Base-by-base conservation (phyloP, 1,140 invertebrate genomes). In the Diachasma alloeum region DNA sequence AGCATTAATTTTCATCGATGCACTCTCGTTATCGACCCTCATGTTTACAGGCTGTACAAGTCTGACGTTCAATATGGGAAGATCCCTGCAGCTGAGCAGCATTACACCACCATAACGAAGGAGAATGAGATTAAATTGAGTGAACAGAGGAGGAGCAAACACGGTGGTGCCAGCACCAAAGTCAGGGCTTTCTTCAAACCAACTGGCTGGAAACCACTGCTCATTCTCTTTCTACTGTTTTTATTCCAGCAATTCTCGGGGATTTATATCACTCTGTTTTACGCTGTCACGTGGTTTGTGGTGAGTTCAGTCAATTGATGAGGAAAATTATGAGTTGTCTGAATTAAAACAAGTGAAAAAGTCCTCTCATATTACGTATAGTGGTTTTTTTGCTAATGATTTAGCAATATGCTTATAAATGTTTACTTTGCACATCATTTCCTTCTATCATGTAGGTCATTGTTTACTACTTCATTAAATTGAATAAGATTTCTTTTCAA, bases 201-300 rank as follows among this genome's bases (percentile, higher is more conserved):
- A 9, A 92, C 91, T 4, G 91, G 91, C 19, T 92, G 91, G 84
- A 93, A 93, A 81, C 92, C 93, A 0, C 84, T 93, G 78, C 48
- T 90, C 1, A 90, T 93, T 74, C 84, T 93, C 5, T 85, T 91
- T 15, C 81, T 89, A 0, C 84, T 93, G 4, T 93, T 93, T 78
- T 85, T 91, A 8, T 91, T 93, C 74, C 93, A 93, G 82, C 92
- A 93, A 80, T 91, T 92, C 68, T 90, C 90, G 44, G 93, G 93
- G 39, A 91, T 93, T 80, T 93, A 94, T 82, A 93, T 93, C 2
- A 92, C 93, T 11, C 89, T 94, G 36, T 94, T 94, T 80, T 94
- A 94, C 81, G 91, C 93, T 0, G 92, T 94, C n/a, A 92, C 91
- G 46, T 93, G 92, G 84, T 91, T 92, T 63, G 77, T 91, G 76